These are phyloP conservation scores for Rhabdornis inornatus DNA, from an alignment of 2,113 vertebrate genomes.

Conservation along the genomic window DNA sequence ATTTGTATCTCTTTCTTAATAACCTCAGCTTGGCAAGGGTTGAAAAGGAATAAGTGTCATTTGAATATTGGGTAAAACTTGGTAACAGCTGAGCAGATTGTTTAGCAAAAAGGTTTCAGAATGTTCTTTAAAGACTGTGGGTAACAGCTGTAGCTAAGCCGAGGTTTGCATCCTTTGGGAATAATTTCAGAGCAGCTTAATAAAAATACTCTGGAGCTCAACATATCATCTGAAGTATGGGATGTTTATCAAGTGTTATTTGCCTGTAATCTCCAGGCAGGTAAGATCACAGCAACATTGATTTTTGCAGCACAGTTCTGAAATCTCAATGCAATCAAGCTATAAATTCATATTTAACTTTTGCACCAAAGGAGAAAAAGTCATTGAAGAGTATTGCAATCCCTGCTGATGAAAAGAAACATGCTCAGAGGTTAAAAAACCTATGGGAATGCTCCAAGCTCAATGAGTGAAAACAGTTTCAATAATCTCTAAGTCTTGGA, in stretches of 20 bases:
- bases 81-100: constrained; percentile 40
- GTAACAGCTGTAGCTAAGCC: background rate
- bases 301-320: background rate
- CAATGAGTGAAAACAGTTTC: background rate
- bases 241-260: background rate
- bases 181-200: background rate
- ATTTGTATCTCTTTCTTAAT: constrained; percentile 70
- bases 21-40: constrained; percentile 57
- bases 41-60: constrained; percentile 53
- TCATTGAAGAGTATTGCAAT: background rate
- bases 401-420: constrained; percentile 23
- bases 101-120: constrained; percentile 32
- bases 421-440: background rate
- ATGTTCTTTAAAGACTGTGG: constrained; percentile 6
- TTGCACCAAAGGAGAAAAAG: background rate
- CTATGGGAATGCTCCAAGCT: background rate
- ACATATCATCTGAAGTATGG: background rate
- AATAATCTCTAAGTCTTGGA: background rate
- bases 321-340: background rate
- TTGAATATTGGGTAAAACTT: constrained; percentile 58
- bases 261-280: background rate
- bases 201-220: background rate
- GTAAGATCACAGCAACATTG: background rate
- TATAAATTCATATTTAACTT: background rate
- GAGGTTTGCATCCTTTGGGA: background rate